These are phyloP conservation scores for Pseudomyrmex concolor DNA, from an alignment of 1,140 invertebrate species.

Conservation along the genomic window DNA sequence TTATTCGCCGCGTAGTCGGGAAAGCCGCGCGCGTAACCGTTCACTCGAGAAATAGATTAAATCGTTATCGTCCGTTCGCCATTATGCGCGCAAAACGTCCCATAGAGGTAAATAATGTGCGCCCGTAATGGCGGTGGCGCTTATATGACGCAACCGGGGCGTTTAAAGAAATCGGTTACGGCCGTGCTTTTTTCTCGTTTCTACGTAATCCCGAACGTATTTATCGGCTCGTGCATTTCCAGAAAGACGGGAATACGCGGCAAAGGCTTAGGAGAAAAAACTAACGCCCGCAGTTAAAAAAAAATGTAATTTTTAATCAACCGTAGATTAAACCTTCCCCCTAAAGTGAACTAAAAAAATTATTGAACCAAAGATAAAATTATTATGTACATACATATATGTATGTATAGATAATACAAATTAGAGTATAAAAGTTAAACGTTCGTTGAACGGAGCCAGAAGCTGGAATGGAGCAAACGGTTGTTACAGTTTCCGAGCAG, in stretches of 20 bases:
- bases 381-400: too few species aligned
- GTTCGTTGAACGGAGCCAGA: too few species aligned
- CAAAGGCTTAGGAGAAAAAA: neutral
- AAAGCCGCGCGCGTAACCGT: slow-evolving; percentile 38
- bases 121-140: slow-evolving; percentile 3
- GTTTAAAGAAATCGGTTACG: slow-evolving; percentile 43
- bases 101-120: slow-evolving; percentile 53
- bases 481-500: too few species aligned
- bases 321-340: too few species aligned
- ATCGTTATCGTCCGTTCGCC: slow-evolving; percentile 41
- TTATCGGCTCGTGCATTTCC: slow-evolving; percentile 30
- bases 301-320: too few species aligned
- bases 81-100: slow-evolving; percentile 51
- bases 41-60: slow-evolving; percentile 56
- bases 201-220: slow-evolving; percentile 22
- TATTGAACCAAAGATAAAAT: too few species aligned
- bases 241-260: neutral
- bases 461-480: too few species aligned
- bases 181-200: slow-evolving; percentile 1
- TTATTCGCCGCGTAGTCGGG: slow-evolving; percentile 32
- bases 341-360: too few species aligned
- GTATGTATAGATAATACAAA: too few species aligned
- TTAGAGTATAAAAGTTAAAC: too few species aligned
- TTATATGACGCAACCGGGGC: slow-evolving; percentile 41
- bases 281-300: too few species aligned